Base-by-base conservation (phyloP, 1,140 invertebrate species). In the Drosophila guanche region DNA sequence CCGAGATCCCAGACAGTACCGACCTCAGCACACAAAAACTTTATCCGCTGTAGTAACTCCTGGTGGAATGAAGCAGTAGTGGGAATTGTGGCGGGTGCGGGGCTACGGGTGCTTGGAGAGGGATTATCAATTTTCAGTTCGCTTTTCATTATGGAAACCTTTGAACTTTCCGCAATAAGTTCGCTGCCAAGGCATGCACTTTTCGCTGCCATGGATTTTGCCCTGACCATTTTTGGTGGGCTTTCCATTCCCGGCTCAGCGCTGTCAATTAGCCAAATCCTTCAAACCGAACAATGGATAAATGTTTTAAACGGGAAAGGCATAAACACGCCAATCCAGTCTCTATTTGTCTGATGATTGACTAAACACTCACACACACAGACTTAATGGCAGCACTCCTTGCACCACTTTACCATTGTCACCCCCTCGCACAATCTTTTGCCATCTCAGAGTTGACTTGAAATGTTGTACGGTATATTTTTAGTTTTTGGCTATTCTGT, bases 121-220 rank as follows among this genome's bases (percentile, higher is more conserved):
- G 43, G 60, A 76, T 86, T 86, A 86, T 86, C 77, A 86, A 86
- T 86, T 85, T 85, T 71, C 68, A 61, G 73, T 70, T 67, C 63
- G 69, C 80, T 65, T 75, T 81, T 75, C 74, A 51, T 76, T 73
- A 67, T 71, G 74, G 61, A 74, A 88, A 81, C 83, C 83, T 88
- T 88, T 88, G 66, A 85, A 80, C 77, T 77, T 77, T 74, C 42
- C 60, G 62, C 76, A 86, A 68, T 77, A 77, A 85, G 76, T 79
- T 85, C 51, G 47, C 42, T 70, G 23, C 40, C 74, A 42, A 66
- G 78, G 47, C 54, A 63, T 76, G 80, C 79, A 79, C 72, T 85
- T 85, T 72, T 72, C 67, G 50, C 41, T 48, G 41, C 25, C 16
- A 40, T 12, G 27, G 48, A 29, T 6, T 7, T 12, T 40, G 3